Evolutionary conservation across 2,797 vertebrate species (phyloP), one percentile per base, ranked within the genome.

Genomic region (Cyclopterus lumpus): DNA sequence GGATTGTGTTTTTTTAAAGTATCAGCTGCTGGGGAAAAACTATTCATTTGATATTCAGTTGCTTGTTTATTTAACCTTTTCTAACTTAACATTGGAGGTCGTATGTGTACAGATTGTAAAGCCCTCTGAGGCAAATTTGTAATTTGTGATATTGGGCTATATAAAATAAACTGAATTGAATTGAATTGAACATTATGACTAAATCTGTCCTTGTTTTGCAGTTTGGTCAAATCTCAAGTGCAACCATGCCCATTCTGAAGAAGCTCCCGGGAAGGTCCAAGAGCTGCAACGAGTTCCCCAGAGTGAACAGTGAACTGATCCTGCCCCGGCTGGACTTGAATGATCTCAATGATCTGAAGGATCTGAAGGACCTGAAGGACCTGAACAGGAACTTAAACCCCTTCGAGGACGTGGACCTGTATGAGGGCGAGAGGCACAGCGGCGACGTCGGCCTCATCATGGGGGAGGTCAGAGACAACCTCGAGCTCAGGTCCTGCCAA

Each of bases 211-310:
- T 81, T 88, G 22, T 88, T 16, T 88, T 85, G 46, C 90, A 94
- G 91, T 86, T 85, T 86, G 67, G 80, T 83, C n/a, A 79, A 44
- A 70, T 73, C 53, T 77, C 49, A 32, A 66, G 79, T 77, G 61
- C 81, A 89, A 90, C 59, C 81, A 96, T 96, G 95, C 95, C 95
- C 8, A 93, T 96, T 75, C 91, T 95, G 40, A 95, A 96, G 88
- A 95, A 95, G 74, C 93, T 94, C 40, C 95, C 95, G 0, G 94
- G 94, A 62, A 88, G 93, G 85, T 94, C 94, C 69, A 95, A 94
- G 86, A 94, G 92, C 83, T 90, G 91, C 75, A 90, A 93, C 0
- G 91, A 93, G 79, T 94, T 93, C 79, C 93, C 93, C 53, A 77
- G 92, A 83, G 88, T 68, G 14, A 94, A 89, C 1, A 88, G 90